Evolutionary conservation across 2,113 vertebrate genomes (phyloP), one percentile per base, ranked within the genome.

Genomic region (Gallinago undulata): DNA sequence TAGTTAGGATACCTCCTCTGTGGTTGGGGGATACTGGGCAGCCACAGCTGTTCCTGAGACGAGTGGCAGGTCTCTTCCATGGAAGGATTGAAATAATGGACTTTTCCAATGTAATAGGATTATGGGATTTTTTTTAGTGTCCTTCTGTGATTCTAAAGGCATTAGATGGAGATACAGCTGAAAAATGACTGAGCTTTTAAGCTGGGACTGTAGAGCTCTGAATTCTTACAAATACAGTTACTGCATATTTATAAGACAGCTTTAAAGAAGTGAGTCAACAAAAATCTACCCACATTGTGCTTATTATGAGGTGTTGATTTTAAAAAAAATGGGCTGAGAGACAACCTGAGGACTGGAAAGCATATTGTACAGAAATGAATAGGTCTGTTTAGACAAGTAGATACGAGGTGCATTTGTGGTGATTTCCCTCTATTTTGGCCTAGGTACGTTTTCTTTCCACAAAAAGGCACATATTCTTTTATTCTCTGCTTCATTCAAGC

Each of bases 401-500:
- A 94, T 88, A 90, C 19, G 81, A 70, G 73, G 81, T 83, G 68
- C 91, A 94, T 97, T 98, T 97, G 96, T 93, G 84, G 93, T 95
- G 91, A 98, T 98, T 98, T 98, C 90, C 93, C 97, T 95, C 95
- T 72, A 80, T 97, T 95, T 96, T 89, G 96, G 74, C 84, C 95
- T 84, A 87, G 90, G 80, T 79, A 95, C 91, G 95, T 96, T 98
- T 97, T 97, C 96, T 97, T 93, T 96, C 84, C 87, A 97, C 92
- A 96, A 97, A 97, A 74, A 93, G 37, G 83, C 88, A 96, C 88
- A 97, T 91, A 85, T 91, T 98, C 97, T 98, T 98, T 98, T 98
- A 98, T 98, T 98, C 97, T 98, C 96, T 85, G 77, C 94, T 98
- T 98, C 96, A 97, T 98, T 98, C 91, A 96, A 94, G 96, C 87